Evolutionary conservation across 2,113 vertebrate species (phyloP).

Genomic region (Neomonachus schauinslandi): DNA sequence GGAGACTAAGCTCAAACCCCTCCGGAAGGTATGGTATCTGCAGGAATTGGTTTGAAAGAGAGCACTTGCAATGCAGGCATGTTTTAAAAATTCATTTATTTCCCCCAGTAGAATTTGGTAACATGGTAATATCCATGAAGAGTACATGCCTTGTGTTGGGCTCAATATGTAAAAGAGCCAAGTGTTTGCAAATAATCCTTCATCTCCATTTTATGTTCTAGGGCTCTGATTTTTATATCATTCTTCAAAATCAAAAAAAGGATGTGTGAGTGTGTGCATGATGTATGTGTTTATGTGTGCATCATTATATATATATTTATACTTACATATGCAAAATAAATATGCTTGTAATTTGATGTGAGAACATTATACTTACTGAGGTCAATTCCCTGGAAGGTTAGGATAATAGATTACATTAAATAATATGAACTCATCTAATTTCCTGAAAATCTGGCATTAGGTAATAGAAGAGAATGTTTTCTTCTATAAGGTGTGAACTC

Average conservation of each 20-base stretch:
- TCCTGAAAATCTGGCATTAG: slow-evolving; percentile 56
- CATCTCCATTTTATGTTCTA: neutral
- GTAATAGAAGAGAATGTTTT: slow-evolving; percentile 16
- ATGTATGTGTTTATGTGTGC: neutral
- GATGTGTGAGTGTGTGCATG: rapidly evolving
- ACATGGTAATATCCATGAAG: neutral
- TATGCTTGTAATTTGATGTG: neutral
- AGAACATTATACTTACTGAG: neutral
- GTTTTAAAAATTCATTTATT: neutral
- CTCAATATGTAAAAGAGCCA: neutral
- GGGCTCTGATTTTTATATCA: neutral
- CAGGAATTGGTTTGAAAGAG: neutral
- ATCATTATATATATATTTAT: neutral
- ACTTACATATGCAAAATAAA: neutral
- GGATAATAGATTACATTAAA: slow-evolving; percentile 25
- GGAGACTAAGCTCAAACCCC: slow-evolving; percentile 98
- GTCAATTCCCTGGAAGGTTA: neutral
- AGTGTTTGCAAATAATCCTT: neutral
- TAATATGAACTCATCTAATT: neutral
- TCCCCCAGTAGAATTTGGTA: neutral
- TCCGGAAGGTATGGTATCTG: slow-evolving; percentile 90
- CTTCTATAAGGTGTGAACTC: neutral
- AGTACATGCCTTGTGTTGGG: rapidly evolving
- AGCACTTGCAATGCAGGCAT: neutral
- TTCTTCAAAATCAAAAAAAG: neutral